Base-by-base conservation (phyloP, 2,888 invertebrate species). In the Euplexia lucipara region DNA sequence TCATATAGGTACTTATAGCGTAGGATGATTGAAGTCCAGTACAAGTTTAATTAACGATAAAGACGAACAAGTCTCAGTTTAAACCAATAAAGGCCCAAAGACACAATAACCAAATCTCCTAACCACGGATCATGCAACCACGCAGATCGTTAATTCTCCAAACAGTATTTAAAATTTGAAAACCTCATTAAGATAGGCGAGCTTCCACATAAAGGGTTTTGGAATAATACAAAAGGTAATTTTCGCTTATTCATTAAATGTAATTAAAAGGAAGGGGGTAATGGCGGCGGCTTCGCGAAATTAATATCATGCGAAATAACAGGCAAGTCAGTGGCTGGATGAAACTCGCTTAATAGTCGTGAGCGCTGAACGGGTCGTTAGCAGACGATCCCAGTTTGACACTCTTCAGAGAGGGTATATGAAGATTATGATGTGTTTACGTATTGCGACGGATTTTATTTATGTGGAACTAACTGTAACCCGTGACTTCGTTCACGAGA, bases 181-280 rank as follows among this genome's bases (percentile, higher is more conserved):
- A 91, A 94, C 90, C 94, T 95, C 94, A 95, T 95, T 94, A 93
- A 92, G 92, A 92, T 88, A 86, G 88, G 86, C 89, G 85, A 86
- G 84, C 82, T 88, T 82, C 75, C 85, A 86, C 89, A 92, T 91
- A 92, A 93, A 92, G 87, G 91, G 88, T 87, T 91, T 89, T 83
- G 80, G 82, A 90, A 90, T 92, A 90, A 90, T 88, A 93, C 92
- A 93, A 92, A 92, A 93, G 92, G 91, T 92, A 92, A 95, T 94
- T 94, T 94, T 94, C 92, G 94, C 94, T 93, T 94, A 94, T 93
- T 94, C 94, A 95, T 92, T 94, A 92, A 88, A 90, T 83, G 92
- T 93, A 91, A 94, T 94, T 94, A 94, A 92, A 92, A 90, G 89
- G 86, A 86, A 86, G 86, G 2, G 78, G 84, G 88, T 92, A 91